A percentile compares a stretch with the other conserved stretches of the same genome.
phyloP scores from a whole-genome alignment of 2,797 vertebrate genomes.

The Liparis tanakae region DNA sequence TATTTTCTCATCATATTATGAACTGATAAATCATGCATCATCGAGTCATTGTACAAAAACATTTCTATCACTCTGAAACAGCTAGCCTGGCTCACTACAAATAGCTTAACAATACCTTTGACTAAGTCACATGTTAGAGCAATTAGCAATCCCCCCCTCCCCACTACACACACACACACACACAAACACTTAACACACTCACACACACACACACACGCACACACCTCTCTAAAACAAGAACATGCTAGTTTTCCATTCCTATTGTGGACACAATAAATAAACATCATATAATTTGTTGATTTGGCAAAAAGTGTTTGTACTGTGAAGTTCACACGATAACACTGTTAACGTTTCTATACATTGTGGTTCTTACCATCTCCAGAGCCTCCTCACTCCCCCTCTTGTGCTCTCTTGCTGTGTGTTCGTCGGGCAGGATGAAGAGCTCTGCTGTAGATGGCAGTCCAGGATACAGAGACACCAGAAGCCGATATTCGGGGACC shows the following conservation, averaged over 20 bases:
- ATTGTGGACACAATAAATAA: neutral
- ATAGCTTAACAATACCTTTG: neutral
- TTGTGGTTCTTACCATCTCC: constrained; percentile 82
- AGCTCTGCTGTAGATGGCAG: constrained; percentile 94
- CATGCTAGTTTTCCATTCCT: neutral
- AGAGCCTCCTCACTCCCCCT: constrained; percentile 86
- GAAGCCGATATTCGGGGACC: constrained; percentile 88
- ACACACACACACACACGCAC: too few species aligned
- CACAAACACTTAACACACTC: too few species aligned
- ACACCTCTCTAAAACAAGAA: neutral
- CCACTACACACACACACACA: too few species aligned
- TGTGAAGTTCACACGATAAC: neutral
- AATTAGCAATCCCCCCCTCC: too few species aligned
- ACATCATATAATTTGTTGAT: neutral
- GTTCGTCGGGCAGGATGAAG: constrained; percentile 90
- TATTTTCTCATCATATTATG: neutral
- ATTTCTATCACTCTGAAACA: neutral
- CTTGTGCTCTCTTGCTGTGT: constrained; percentile 84
- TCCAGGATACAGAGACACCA: constrained; percentile 93
- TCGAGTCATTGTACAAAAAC: neutral
- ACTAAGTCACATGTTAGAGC: neutral
- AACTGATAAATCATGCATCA: neutral
- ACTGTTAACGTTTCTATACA: neutral
- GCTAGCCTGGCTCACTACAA: neutral
- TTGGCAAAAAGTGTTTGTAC: neutral